Conservation (phyloP, 1,140 invertebrate genomes). For the Sycophila sp. region DNA sequence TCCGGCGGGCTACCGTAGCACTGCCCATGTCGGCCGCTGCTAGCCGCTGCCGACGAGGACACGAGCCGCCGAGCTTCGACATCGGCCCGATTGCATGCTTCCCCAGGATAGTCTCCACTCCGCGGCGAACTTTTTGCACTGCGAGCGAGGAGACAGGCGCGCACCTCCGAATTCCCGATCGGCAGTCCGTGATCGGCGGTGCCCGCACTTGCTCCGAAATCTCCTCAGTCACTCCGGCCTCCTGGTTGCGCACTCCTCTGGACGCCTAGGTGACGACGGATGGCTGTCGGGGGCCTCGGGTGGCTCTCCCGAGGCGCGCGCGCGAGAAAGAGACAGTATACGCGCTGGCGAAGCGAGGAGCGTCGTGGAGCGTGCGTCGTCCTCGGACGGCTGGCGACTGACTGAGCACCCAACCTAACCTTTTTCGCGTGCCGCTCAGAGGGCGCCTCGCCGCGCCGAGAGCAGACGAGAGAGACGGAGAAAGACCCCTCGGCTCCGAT, state of each 20-base stretch:
- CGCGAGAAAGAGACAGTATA: background rate
- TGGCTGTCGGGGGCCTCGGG: no score
- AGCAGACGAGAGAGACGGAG: background rate
- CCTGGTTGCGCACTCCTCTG: no score
- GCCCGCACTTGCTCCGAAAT: no score
- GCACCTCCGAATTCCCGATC: no score
- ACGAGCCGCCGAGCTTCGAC: conserved; percentile 45
- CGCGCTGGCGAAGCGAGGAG: background rate
- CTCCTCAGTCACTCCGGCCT: no score
- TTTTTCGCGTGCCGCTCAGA: conserved; percentile 50
- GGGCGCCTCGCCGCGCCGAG: conserved; percentile 48
- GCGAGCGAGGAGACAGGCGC: no score
- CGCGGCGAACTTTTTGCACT: no score
- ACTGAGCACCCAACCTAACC: conserved; percentile 47
- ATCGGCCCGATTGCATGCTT: background rate
- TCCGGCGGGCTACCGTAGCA: conserved; percentile 48
- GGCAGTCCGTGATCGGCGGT: no score
- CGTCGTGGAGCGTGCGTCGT: conserved; percentile 42
- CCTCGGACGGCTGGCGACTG: conserved; percentile 54
- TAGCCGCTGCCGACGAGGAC: conserved; percentile 3
- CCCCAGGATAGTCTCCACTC: no score
- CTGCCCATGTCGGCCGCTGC: conserved; percentile 43
- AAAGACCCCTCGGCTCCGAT: background rate
- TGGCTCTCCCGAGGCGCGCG: no score
- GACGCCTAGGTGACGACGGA: no score